Percentiles rank a stretch among this genome's conserved stretches.
These are phyloP conservation scores for Epistrophe eligans DNA, from an alignment of 2,888 invertebrate genomes.

Conservation along the genomic window DNA sequence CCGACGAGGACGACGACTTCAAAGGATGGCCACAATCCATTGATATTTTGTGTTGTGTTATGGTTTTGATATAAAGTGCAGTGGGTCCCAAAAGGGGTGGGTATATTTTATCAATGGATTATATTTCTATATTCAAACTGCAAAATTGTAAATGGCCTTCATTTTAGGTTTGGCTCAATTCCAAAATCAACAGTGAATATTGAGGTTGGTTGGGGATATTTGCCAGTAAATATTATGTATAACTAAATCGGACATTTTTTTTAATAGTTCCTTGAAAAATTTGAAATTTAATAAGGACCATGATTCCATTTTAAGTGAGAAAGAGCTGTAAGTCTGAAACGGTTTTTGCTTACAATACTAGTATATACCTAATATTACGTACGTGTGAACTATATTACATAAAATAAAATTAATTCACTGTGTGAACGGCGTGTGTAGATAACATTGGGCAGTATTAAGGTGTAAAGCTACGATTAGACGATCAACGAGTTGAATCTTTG, in stretches of 20 bases:
- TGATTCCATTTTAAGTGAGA: neutral
- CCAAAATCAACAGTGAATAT: constrained; percentile 39
- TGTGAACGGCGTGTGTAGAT: too few relatives aligned
- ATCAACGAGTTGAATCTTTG: too few relatives aligned
- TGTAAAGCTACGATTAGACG: too few relatives aligned
- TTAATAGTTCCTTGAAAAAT: neutral
- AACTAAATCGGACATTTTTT: neutral
- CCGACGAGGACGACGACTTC: neutral
- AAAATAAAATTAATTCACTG: too few relatives aligned
- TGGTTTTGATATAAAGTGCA: constrained; percentile 27
- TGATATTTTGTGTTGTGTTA: constrained; percentile 24
- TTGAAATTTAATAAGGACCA: neutral
- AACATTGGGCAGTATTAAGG: too few relatives aligned
- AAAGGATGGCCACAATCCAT: constrained; percentile 34
- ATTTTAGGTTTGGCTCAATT: constrained; percentile 23
- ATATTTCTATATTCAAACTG: neutral
- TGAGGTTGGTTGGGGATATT: constrained; percentile 11
- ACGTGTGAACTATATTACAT: too few relatives aligned
- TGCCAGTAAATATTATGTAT: neutral
- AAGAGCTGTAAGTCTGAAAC: too few relatives aligned
- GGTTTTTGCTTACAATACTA: too few relatives aligned
- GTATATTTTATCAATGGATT: constrained; percentile 1
- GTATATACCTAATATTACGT: too few relatives aligned
- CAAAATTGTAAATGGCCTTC: constrained; percentile 41
- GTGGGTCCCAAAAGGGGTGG: constrained; percentile 34